These are phyloP conservation scores for Myotis davidii DNA, from an alignment of 2,113 vertebrate species.

Conservation along the genomic window DNA sequence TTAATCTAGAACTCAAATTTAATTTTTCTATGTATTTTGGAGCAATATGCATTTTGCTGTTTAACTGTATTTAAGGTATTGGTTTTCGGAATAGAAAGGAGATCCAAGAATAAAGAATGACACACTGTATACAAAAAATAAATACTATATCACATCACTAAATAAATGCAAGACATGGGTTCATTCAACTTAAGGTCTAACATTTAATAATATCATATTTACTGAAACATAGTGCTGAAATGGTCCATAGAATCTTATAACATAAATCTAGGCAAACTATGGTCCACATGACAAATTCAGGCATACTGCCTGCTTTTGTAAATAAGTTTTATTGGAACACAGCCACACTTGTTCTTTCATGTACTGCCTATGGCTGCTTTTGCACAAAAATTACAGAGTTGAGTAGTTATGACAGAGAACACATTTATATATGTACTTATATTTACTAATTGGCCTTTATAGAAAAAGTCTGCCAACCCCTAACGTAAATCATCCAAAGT, in stretches of 20 bases:
- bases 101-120: slow-evolving; percentile 27
- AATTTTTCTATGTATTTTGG: not conserved
- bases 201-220: slow-evolving; percentile 6
- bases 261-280: slow-evolving; percentile 1
- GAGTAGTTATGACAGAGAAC: not conserved
- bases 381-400: not conserved
- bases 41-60: not conserved
- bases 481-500: not conserved
- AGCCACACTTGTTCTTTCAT: not conserved
- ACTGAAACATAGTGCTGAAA: not conserved
- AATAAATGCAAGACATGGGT: not conserved
- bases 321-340: slow-evolving; percentile 1
- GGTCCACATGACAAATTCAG: not conserved
- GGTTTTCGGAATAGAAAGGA: not conserved
- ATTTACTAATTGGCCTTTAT: not conserved
- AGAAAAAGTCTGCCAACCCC: not conserved
- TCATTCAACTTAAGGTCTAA: slow-evolving; percentile 18
- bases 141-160: slow-evolving; percentile 26
- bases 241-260: not conserved
- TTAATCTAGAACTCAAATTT: slow-evolving; percentile 19
- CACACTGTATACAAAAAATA: slow-evolving; percentile 20
- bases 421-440: not conserved
- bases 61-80: slow-evolving; percentile 5
- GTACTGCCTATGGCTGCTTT: not conserved
- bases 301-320: not conserved